Evolutionary conservation across 2,797 vertebrate genomes (phyloP), one percentile per base, ranked within the genome.

Genomic region (Miichthys miiuy): DNA sequence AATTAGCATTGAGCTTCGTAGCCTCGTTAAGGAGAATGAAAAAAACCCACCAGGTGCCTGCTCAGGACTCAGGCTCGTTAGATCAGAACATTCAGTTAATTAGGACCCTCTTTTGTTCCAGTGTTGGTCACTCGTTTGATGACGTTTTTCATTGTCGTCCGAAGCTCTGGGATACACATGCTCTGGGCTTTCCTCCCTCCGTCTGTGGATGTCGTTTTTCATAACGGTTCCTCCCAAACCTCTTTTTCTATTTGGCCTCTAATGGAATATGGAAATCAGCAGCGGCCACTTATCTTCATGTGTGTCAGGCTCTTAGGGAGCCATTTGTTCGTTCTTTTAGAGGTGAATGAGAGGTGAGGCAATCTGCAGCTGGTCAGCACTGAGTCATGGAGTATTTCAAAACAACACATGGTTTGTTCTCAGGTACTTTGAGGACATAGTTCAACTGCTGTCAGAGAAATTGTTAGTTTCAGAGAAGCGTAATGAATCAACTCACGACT

Each of bases 1-100:
- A 94, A 95, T 95, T 95, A 93, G 92, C 93, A 95, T 95, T 91
- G 90, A 93, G 92, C 90, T 91, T 72, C 77, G 55, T 90, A 89
- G 88, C 88, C 91, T 94, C 88, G 84, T 94, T 95, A 94, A 92
- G 90, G 86, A 89, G 84, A 71, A 82, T 72, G 75, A 69, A 77
- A 38, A 79, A 85, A 83, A 79, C 51, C 86, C 91, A 92, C 89
- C 91, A 94, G 93, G 92, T 93, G 91, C 91, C 87, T 87, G 86
- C 71, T 89, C 85, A 81, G 86, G 83, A 88, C 88, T 89, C 82
- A 44, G 73, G 73, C 88, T 93, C 71, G 84, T 91, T 92, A 91
- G 91, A 91, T 94, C 85, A 70, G 88, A 93, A 86, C 88, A 79
- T 88, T 93, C 66, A 68, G 69, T 86, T 93, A 88, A 92, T 92